Base-by-base conservation (phyloP, 92 coral and sea anemone genomes). In the Siderastrea siderea region DNA sequence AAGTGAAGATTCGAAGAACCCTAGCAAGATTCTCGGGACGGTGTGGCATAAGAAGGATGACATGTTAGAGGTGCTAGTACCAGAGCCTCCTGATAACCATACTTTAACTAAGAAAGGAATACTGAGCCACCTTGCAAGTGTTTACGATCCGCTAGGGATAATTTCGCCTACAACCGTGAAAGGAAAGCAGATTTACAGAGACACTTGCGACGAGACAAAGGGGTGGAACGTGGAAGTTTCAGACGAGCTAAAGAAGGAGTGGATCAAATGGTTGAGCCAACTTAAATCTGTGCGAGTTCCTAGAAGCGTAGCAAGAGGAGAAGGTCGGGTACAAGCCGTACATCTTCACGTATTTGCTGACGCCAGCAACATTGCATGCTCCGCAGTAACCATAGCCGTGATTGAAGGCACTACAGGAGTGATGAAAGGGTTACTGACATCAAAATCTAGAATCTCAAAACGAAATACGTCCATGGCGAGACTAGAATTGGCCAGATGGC, bases 401-500 rank as follows among this genome's bases (percentile, higher is more conserved):
- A 73, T 91, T 7, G 91, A 94, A 87, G 77, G 72, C 11, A 57
- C 61, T 12, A 64, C 91, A 26, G 91, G 91, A 76, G 78, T 82
- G 26, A 85, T 82, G 7, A 86, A 91, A 66, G 93, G 97, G 38
- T 65, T 91, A 19, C 79, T 94, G 70, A 92, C 94, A 12, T 94
- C 92, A 17, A 94, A 94, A 52, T 91, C 95, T 1, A 82, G 93
- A 79, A 92, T 94, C 47, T 91, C 92, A n/a, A 94, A 94, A 74
- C 95, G 90, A 55, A 89, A 82, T 88, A 91, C 93, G 61, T 88
- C 93, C 6, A 89, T 91, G 15, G 91, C 92, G n/a, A 80, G 94
- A 80, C 83, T 91, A 47, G 94, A 94, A 69, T 77, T 94, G 83
- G 75, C 91, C 96, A 93, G 68, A 93, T 88, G 93, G 89, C 91